phyloP scores from a whole-genome alignment of 2,113 vertebrate genomes.

The Rhadina sibilatrix region DNA sequence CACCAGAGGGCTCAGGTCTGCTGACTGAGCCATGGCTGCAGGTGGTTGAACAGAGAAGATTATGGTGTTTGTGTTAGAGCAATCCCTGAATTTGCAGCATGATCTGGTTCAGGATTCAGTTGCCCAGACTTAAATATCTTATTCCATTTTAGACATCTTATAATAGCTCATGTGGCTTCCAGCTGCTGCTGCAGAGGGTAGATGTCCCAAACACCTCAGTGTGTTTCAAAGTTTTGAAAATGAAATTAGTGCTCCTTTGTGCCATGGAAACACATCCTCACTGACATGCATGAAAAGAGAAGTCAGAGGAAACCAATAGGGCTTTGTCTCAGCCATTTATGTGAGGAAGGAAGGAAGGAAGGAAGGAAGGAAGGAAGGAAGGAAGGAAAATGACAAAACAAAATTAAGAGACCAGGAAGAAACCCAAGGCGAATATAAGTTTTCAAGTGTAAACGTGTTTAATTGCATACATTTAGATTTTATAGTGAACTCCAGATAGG shows the following conservation, averaged over 20 bases:
- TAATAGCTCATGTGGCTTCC: background rate
- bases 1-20: background rate
- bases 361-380: too few species aligned
- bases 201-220: background rate
- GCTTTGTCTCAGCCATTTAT: background rate
- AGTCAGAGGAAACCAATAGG: background rate
- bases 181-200: background rate
- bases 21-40: background rate
- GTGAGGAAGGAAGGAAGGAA: too few species aligned
- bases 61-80: background rate
- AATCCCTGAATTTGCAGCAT: background rate
- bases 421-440: background rate
- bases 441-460: background rate
- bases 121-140: background rate
- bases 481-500: background rate
- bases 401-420: background rate
- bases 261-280: background rate
- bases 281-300: background rate
- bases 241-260: background rate
- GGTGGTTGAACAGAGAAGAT: background rate
- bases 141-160: background rate
- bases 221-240: background rate
- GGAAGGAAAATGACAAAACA: background rate
- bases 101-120: background rate
- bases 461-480: background rate